Evolutionary conservation across 1,140 invertebrate species (phyloP), one percentile per base, ranked within the genome.

Genomic region (Diploscapter pachys): DNA sequence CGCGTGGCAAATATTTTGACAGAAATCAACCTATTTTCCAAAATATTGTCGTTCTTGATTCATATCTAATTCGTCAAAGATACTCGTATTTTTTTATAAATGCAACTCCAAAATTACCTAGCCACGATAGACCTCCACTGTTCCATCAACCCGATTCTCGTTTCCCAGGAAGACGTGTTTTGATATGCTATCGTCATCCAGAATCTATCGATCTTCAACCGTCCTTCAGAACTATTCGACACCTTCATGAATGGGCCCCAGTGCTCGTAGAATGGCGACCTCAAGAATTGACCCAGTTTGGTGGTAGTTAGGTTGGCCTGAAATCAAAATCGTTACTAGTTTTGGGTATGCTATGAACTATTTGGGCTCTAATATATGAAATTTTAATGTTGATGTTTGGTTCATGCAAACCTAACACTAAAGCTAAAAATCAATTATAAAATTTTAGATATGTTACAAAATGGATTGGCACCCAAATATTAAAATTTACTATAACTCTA

Each of bases 61-160:
- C 13, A 59, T 59, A 11, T 2, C 13, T 31, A 31, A 31, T 31
- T 31, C 31, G 31, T 31, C 31, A 31, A 31, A 31, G 31, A 11
- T 59, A 13, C 13, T 59, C 57, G 57, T 1, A 59, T 59, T 59
- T 59, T 59, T 59, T 59, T 11, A 11, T 13, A 59, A 1, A 59
- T 11, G 11, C 57, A 59, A 59, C 11, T 59, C 11, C 11, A 11
- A 13, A 11, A 11, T 54, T 13, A 76, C 75, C 72, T 72, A 52
- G 61, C 13, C 1, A 82, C 83, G 48, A 84, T 77, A 56, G 73
- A 73, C 49, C 83, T 70, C 82, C 84, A 84, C 55, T 77, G 64
- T 61, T 71, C 73, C 82, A 84, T 83, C 67, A 84, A 75, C n/a
- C 83, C 74, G 59, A 84, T 84, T 31, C 83, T 75, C 49, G 73